These are phyloP conservation scores for Metellina segmentata DNA, from an alignment of 2,888 invertebrate genomes.

Conservation along the genomic window DNA sequence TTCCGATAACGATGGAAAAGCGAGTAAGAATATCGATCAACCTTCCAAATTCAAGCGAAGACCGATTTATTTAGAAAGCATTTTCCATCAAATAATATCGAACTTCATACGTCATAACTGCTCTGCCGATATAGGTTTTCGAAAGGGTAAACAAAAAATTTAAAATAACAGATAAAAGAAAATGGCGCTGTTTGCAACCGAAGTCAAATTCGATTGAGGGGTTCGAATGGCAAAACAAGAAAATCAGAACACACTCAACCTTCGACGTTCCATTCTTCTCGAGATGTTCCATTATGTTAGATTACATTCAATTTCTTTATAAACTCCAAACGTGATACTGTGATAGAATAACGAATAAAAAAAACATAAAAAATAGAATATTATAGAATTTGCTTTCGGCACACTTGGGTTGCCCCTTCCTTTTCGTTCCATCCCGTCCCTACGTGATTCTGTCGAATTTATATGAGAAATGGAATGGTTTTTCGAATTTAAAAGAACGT, in stretches of 20 bases:
- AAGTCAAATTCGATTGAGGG: conserved; percentile 1
- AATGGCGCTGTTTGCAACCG: background rate
- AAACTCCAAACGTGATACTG: conserved; percentile 28
- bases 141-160: conserved; percentile 6
- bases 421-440: background rate
- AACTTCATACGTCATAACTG: conserved; percentile 33
- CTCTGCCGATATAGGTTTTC: conserved; percentile 20
- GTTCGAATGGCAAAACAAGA: background rate
- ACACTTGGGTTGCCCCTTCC: background rate
- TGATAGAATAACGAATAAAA: background rate
- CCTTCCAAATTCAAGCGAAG: background rate
- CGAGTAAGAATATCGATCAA: background rate
- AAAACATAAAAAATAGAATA: background rate
- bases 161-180: conserved; percentile 1
- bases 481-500: background rate
- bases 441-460: background rate
- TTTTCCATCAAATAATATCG: conserved; percentile 25
- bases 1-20: background rate
- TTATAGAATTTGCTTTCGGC: background rate
- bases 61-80: conserved; percentile 34
- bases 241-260: conserved; percentile 16
- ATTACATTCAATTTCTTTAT: conserved; percentile 36
- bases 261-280: conserved; percentile 11
- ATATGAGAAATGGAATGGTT: conserved; percentile 1
- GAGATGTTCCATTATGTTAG: conserved; percentile 17